Evolutionary conservation across 1,140 invertebrate species (phyloP).

Genomic region (Achroia grisella): DNA sequence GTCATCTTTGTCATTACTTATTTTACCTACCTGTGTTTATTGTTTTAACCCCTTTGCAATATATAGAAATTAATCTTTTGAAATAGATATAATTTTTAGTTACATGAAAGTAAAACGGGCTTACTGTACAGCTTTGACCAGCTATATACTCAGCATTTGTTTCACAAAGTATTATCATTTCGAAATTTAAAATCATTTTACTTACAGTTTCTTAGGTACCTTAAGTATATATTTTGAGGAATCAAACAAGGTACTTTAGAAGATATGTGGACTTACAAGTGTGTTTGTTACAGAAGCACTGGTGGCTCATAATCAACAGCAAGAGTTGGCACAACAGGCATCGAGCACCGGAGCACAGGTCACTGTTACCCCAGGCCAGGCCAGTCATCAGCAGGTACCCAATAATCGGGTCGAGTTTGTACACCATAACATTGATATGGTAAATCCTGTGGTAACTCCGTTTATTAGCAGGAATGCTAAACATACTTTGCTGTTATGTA

Average conservation of each 20-base stretch:
- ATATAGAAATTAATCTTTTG: too few relatives aligned
- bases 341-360: conserved; percentile 24
- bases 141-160: too few relatives aligned
- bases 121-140: too few relatives aligned
- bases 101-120: too few relatives aligned
- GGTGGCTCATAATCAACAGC: conserved; percentile 56
- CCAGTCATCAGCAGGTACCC: conserved; percentile 62
- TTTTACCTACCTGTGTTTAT: too few relatives aligned
- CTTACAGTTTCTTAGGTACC: too few relatives aligned
- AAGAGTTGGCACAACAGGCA: conserved; percentile 31
- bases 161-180: too few relatives aligned
- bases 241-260: neutral
- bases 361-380: conserved; percentile 26
- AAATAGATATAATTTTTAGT: too few relatives aligned
- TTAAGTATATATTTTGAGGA: neutral
- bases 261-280: neutral
- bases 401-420: conserved; percentile 69
- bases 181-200: too few relatives aligned
- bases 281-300: conserved; percentile 45
- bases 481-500: conserved; percentile 33
- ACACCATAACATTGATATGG: conserved; percentile 71
- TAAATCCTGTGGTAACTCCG: conserved; percentile 56
- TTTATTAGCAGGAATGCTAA: conserved; percentile 52
- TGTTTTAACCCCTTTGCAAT: too few relatives aligned
- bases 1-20: too few relatives aligned